Conservation (phyloP, 64 coral and sea anemone genomes). For the Dendrophyllia cribrosa region DNA sequence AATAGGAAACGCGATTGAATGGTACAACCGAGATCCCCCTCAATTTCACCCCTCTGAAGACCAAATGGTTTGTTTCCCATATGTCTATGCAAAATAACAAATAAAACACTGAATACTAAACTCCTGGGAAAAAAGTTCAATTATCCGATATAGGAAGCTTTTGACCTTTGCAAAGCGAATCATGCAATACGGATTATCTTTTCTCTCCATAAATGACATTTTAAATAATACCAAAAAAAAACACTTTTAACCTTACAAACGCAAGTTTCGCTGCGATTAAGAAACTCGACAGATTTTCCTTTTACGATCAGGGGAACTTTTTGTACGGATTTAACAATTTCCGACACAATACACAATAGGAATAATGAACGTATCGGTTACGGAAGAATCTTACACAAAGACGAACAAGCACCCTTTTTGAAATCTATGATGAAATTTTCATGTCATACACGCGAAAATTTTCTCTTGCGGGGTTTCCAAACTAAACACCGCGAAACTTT, state of each 20-base stretch:
- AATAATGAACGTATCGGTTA: slow-evolving; percentile 19
- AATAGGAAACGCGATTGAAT: slow-evolving; percentile 21
- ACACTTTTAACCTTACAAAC: neutral
- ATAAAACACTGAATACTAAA: too few relatives aligned
- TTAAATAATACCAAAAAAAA: slow-evolving; percentile 1
- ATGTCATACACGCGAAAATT: neutral
- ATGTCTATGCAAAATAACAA: too few relatives aligned
- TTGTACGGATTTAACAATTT: slow-evolving; percentile 31
- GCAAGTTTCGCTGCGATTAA: slow-evolving; percentile 13
- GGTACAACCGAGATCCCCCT: neutral
- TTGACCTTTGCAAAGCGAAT: too few relatives aligned
- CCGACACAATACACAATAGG: slow-evolving; percentile 34
- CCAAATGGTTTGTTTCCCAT: neutral
- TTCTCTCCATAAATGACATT: neutral
- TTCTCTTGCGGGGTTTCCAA: neutral
- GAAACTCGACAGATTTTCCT: neutral
- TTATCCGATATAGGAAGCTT: too few relatives aligned
- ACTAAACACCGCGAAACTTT: neutral
- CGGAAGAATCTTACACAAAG: slow-evolving; percentile 24
- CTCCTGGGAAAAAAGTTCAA: too few relatives aligned
- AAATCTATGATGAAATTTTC: slow-evolving; percentile 26
- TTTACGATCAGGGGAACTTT: neutral
- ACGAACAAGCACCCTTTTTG: slow-evolving; percentile 24
- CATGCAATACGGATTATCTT: too few relatives aligned
- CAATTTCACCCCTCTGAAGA: neutral